Percentiles rank a stretch among this genome's conserved stretches.
Conservation (phyloP, 2,797 vertebrate genomes). For the Poecilia wingei region DNA sequence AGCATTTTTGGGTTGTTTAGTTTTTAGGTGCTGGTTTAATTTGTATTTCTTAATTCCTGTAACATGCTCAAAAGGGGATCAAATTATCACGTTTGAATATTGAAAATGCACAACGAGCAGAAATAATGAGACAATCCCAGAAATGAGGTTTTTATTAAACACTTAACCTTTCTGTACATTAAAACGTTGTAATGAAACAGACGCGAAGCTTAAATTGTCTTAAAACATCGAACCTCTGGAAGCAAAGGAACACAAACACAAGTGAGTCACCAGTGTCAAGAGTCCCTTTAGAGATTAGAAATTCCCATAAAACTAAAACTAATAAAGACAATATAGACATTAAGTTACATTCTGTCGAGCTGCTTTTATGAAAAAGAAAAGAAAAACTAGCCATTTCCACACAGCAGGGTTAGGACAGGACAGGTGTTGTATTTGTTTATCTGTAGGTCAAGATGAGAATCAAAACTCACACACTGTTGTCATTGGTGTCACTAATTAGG, state of each 20-base stretch:
- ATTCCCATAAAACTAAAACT: constrained; percentile 18
- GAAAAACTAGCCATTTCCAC: constrained; percentile 34
- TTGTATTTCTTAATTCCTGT: neutral
- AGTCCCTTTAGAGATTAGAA: constrained; percentile 38
- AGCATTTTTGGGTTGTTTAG: neutral
- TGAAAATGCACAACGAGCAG: neutral
- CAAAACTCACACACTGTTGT: neutral
- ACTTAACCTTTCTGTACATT: constrained; percentile 58
- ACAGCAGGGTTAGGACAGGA: constrained; percentile 1
- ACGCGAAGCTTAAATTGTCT: constrained; percentile 36
- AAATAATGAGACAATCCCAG: constrained; percentile 21
- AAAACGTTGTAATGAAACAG: constrained; percentile 54
- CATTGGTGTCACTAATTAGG: neutral
- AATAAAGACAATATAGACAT: constrained; percentile 15
- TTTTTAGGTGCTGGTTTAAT: neutral
- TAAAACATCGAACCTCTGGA: constrained; percentile 40
- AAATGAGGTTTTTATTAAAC: constrained; percentile 67
- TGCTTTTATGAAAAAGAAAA: neutral
- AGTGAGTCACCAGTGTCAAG: constrained; percentile 5
- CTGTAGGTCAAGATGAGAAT: neutral
- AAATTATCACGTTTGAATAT: neutral
- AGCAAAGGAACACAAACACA: constrained; percentile 13
- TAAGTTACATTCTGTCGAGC: constrained; percentile 34
- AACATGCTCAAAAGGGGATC: neutral
- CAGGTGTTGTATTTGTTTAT: neutral